Conservation (phyloP, 2,797 vertebrate genomes). For the Melanogrammus aeglefinus region DNA sequence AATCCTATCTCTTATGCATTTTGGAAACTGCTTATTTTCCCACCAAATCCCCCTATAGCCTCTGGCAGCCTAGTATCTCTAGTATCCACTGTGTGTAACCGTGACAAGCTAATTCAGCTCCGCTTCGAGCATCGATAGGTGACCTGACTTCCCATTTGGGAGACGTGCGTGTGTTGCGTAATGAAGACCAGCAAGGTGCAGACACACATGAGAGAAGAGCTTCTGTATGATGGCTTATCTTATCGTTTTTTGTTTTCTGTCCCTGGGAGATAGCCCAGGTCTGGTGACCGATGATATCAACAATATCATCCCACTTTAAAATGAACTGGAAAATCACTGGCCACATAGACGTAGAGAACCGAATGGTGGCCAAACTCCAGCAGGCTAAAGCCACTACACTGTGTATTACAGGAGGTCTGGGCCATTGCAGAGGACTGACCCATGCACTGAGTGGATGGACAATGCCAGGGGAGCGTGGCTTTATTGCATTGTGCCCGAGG, state of each 20-base stretch:
- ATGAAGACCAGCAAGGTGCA: not conserved
- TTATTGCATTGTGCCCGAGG: constrained; percentile 29
- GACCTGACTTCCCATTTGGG: constrained; percentile 9
- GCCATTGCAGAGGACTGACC: not conserved
- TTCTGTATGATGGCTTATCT: not conserved
- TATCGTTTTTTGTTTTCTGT: not conserved
- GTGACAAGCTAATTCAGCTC: constrained; percentile 10
- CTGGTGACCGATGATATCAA: not conserved
- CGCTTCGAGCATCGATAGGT: not conserved
- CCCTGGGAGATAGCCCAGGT: not conserved
- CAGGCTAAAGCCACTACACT: not conserved
- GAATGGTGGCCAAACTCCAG: not conserved
- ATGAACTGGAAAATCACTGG: not conserved
- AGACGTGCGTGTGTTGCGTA: not conserved
- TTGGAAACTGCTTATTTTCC: not conserved
- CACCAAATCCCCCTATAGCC: not conserved
- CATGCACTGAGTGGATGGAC: constrained; percentile 14
- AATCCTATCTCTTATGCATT: not conserved
- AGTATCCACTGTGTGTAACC: not conserved
- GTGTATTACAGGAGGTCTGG: not conserved
- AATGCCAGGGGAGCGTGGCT: constrained; percentile 24
- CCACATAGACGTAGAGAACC: not conserved
- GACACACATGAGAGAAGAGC: not conserved
- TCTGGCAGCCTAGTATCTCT: not conserved
- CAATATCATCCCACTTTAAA: not conserved